Percentiles rank a stretch among this genome's conserved stretches.
phyloP scores from a whole-genome alignment of 1,140 invertebrate genomes.

The Bombus vancouverensis region DNA sequence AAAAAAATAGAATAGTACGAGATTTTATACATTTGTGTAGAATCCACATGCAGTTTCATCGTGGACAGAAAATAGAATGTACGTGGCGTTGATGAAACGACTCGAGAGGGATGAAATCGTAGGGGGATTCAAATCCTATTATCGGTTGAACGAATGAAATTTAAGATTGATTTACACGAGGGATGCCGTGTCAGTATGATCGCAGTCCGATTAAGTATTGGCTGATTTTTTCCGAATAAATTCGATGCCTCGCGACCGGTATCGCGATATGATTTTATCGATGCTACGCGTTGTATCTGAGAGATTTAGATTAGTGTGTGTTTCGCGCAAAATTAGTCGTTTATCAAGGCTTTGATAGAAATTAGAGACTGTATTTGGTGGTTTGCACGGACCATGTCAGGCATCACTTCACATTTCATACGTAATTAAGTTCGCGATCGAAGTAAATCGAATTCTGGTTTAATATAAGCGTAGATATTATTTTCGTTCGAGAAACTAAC shows the following conservation, averaged over 20 bases:
- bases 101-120: not conserved
- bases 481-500: not conserved
- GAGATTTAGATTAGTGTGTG: not conserved
- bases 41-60: not conserved
- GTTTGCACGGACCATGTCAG: too few species aligned
- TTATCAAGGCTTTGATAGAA: not conserved
- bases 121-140: conserved; percentile 8
- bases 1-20: not conserved
- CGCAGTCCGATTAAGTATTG: not conserved
- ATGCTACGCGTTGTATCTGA: not conserved
- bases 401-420: not conserved
- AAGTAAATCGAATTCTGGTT: not conserved
- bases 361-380: not conserved
- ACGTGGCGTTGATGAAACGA: not conserved
- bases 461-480: not conserved
- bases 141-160: conserved; percentile 18
- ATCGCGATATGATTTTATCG: not conserved
- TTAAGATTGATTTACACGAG: conserved; percentile 25
- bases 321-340: too few species aligned
- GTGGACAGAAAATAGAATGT: not conserved
- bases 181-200: not conserved
- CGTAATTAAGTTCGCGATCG: not conserved
- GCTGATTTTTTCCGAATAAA: not conserved
- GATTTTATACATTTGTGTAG: not conserved
- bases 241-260: not conserved